Base-by-base conservation (phyloP, 2,888 invertebrate species). In the Boloria euphrosyne region DNA sequence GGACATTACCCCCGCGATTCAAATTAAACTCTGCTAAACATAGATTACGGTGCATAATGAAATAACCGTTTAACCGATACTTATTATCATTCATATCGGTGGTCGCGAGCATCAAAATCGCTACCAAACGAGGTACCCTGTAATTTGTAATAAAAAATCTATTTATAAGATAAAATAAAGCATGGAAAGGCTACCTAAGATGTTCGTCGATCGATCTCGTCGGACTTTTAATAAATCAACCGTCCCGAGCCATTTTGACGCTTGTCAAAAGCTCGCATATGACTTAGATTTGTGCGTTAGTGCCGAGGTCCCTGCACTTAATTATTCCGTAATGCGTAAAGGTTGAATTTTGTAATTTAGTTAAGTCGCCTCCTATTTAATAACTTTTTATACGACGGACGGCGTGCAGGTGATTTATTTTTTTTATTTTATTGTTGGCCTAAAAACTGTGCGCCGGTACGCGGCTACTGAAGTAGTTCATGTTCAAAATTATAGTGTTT, bases 81-180 rank as follows among this genome's bases (percentile, higher is more conserved):
- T 88, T 89, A 85, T 80, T 80, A 78, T 83, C 71, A 73, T 80
- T 78, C 76, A 81, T 76, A 76, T 74, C 74, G 79, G 76, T 75
- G 72, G 74, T 73, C 72, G 80, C 76, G 79, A 78, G 85, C 84
- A 83, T 84, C 88, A 78, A 89, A 89, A 90, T 89, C 89, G 90
- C 90, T 90, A 90, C 90, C 89, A 90, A 90, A 89, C 86, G 85
- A 80, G 84, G 89, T 89, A 91, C 89, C 92, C 92, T 90, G 86
- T 92, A 91, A 92, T 92, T 92, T 92, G 85, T 89, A 84, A 87
- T 90, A 90, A 90, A 92, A 91, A 92, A 90, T 90, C 90, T 91
- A 91, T 92, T 91, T 92, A 92, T 90, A 88, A 90, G 89, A 88
- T 86, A 90, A 91, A 90, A 91, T 89, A 86, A 90, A 85, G 86